Conservation (phyloP, 2,888 invertebrate genomes). For the Drosophila neonasuta region DNA sequence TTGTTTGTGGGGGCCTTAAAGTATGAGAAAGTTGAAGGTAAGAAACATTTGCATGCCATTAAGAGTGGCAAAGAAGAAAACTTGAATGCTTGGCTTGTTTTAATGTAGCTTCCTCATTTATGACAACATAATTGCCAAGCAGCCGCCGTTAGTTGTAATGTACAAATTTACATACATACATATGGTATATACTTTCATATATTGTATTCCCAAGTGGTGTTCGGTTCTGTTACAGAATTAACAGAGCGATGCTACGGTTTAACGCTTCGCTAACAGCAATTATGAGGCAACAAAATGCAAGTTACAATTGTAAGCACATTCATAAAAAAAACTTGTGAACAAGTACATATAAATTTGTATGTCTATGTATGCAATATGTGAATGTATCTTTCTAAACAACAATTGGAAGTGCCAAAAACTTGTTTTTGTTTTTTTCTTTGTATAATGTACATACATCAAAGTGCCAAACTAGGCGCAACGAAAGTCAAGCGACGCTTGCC, state of each 20-base stretch:
- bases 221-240: slow-evolving; percentile 61
- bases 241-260: slow-evolving; percentile 69
- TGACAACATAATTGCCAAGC: slow-evolving; percentile 67
- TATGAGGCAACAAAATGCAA: slow-evolving; percentile 60
- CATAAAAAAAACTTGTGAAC: slow-evolving; percentile 3
- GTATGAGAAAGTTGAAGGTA: slow-evolving; percentile 63
- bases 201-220: slow-evolving; percentile 15
- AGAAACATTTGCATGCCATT: slow-evolving; percentile 66
- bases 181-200: slow-evolving; percentile 1
- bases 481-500: slow-evolving; percentile 60
- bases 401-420: slow-evolving; percentile 30
- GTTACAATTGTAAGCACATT: slow-evolving; percentile 22
- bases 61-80: slow-evolving; percentile 31
- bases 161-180: slow-evolving; percentile 45
- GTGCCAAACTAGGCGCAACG: slow-evolving; percentile 55
- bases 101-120: slow-evolving; percentile 55
- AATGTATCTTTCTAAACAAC: slow-evolving; percentile 9
- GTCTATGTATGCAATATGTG: slow-evolving; percentile 4
- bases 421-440: slow-evolving; percentile 15
- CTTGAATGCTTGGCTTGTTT: slow-evolving; percentile 59
- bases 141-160: slow-evolving; percentile 53
- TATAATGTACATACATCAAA: slow-evolving; percentile 27
- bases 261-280: slow-evolving; percentile 69
- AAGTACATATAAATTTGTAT: not conserved
- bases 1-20: slow-evolving; percentile 20